Percentiles rank a stretch among this genome's conserved stretches.
Conservation (phyloP, 2,888 invertebrate genomes). For the Drosophila kanekoi region DNA sequence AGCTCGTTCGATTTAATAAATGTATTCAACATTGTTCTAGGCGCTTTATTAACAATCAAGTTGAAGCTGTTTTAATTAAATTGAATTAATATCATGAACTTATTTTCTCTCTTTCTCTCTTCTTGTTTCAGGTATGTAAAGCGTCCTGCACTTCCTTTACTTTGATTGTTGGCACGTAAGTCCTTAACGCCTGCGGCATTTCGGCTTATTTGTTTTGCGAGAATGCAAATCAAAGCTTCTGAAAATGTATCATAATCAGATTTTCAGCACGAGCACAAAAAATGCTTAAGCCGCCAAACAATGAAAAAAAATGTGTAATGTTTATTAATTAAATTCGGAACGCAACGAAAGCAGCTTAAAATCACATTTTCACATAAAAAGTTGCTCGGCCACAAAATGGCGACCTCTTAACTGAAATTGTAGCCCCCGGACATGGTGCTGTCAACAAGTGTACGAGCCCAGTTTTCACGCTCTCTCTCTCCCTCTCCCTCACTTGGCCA, state of each 20-base stretch:
- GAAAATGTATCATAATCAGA: conserved; percentile 55
- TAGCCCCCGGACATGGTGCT: conserved; percentile 46
- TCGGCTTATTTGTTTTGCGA: conserved; percentile 36
- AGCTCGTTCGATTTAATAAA: not conserved
- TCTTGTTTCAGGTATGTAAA: conserved; percentile 65
- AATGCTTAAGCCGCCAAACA: conserved; percentile 40
- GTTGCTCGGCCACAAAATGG: conserved; percentile 42
- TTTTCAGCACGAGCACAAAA: conserved; percentile 50
- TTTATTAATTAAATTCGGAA: conserved; percentile 72
- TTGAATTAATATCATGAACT: conserved; percentile 3
- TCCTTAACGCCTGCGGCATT: conserved; percentile 48
- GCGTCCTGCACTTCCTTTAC: conserved; percentile 19
- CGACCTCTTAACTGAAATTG: conserved; percentile 65
- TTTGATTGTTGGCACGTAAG: conserved; percentile 56
- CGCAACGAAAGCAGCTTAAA: conserved; percentile 68
- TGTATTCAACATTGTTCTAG: too few species aligned
- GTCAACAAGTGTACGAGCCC: conserved; percentile 67
- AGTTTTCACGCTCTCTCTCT: not conserved
- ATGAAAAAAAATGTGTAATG: conserved; percentile 36
- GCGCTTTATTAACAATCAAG: not conserved
- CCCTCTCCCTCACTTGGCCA: not conserved
- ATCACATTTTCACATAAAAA: conserved; percentile 42
- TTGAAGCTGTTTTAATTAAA: conserved; percentile 3
- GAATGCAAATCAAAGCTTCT: conserved; percentile 40
- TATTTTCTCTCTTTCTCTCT: conserved; percentile 6